Evolutionary conservation across 30 jellyfish, hydroid and myxozoan genomes (phyloP), one percentile per base, ranked within the genome.

Genomic region (Hydractinia symbiolongicarpus): DNA sequence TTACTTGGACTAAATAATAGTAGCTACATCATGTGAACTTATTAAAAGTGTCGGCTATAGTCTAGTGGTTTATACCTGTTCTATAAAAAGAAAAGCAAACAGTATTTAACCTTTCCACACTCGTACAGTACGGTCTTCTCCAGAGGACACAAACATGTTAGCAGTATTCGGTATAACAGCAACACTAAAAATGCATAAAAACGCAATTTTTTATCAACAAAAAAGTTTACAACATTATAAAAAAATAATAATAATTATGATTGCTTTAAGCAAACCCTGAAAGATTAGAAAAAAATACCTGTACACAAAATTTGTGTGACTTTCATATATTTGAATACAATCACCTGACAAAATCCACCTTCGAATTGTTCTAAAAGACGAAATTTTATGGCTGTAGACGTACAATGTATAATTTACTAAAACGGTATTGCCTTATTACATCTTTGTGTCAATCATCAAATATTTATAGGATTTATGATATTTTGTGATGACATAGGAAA

Each of bases 301-400:
- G 88, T 90, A 90, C 5, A 90, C 75, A 85, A 57, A 90, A 61
- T 79, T 90, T 15, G 88, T 80, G 82, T 90, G 97, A 8, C 97
- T 95, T 5, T 72, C 77, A 69, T 79, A 90, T 4, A 85, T 68
- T 71, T 77, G 89, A 53, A 85, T 49, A 61, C 97, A 90, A 4
- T 85, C 95, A 8, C 95, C 97, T 16, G 75, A 64, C 54, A 72
- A 81, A 66, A 84, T 82, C 97, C 97, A 90, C 69, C 93, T 78
- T 61, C 97, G 89, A 40, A 90, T 77, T 7, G 95, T 78, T 17
- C 97, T 90, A 81, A 54, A 80, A 66, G 53, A 11, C 8, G 50
- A 55, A 66, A 21, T 9, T 57, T 5, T 51, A 86, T 8, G 44
- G 44, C 44, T 30, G 44, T 30, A 30, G 2, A 30, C 44, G 44